Base-by-base conservation (phyloP, 1,140 invertebrate genomes). In the Scaptomyza montana region DNA sequence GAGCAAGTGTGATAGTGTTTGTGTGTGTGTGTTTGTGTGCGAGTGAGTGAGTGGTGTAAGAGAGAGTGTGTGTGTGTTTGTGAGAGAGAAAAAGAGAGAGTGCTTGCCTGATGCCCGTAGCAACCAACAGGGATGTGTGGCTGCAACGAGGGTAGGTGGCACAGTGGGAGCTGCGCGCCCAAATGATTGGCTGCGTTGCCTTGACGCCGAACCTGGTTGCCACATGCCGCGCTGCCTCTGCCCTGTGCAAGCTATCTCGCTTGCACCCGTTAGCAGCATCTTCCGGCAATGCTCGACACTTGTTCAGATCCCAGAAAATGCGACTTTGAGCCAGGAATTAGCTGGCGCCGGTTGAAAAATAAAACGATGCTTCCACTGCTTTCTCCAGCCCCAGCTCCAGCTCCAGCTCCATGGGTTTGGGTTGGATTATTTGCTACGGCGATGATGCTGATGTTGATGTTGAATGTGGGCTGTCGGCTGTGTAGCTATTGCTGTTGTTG, bases 251-350 rank as follows among this genome's bases (percentile, higher is more conserved):
- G 81, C 82, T 50, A 55, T 86, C 82, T 71, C 82, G 49, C 64
- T 86, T 46, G 36, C 63, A 50, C 49, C 21, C 21, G 54, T 5
- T 5, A 28, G 39, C 28, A 43, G 67, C 71, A 78, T 71, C 68
- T 69, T 39, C 57, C 53, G 64, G 43, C 50, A 47, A 47, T 41
- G 5, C 43, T 46, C 57, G 71, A 78, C 82, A 87, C 84, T 87
- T 87, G 84, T 77, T 46, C 76, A 89, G 84, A 87, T 87, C 77
- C 79, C 77, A 80, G 80, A 89, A 89, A 89, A 86, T 80, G 73
- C 80, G 80, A 80, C 84, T 89, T 89, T 89, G 77, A 89, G 85
- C 77, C 85, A 80, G 77, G 84, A 89, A 89, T 89, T 89, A 89
- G 84, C 84, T 87, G 72, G 57, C 76, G 68, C 50, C 82, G 84